Percentiles rank a stretch among this genome's conserved stretches.
Conservation (phyloP, 2,797 vertebrate genomes). For the Arnoldichthys spilopterus region DNA sequence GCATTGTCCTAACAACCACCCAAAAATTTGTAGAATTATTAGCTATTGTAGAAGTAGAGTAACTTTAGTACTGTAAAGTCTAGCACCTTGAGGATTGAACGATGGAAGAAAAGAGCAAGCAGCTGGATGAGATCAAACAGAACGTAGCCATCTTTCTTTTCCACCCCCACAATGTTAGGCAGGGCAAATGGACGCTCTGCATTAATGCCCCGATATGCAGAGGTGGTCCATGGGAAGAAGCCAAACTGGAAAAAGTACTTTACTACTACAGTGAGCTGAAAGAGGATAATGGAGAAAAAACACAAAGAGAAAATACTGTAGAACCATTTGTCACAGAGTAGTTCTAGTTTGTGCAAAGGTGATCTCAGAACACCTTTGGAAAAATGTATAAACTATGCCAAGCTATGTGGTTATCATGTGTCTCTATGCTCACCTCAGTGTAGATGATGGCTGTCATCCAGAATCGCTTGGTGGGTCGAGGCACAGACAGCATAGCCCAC, state of each 20-base stretch:
- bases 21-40: too few relatives aligned
- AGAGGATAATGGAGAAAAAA: not conserved
- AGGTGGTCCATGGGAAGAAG: slow-evolving; percentile 84
- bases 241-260: slow-evolving; percentile 86
- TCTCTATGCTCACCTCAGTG: slow-evolving; percentile 74
- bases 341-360: not conserved
- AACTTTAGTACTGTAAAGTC: too few relatives aligned
- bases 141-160: slow-evolving; percentile 76
- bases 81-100: slow-evolving; percentile 76
- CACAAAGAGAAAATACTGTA: not conserved
- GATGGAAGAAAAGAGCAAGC: slow-evolving; percentile 78
- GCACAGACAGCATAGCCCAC: slow-evolving; percentile 80
- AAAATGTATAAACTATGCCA: not conserved
- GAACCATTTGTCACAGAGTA: not conserved
- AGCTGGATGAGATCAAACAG: slow-evolving; percentile 80
- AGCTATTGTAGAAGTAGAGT: too few relatives aligned
- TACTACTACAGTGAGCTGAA: slow-evolving; percentile 80
- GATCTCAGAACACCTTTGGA: not conserved
- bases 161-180: slow-evolving; percentile 77
- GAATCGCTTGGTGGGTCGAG: slow-evolving; percentile 79
- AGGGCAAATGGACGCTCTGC: slow-evolving; percentile 79
- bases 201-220: slow-evolving; percentile 74
- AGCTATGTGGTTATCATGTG: not conserved
- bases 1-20: not conserved
- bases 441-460: slow-evolving; percentile 83